phyloP scores from a whole-genome alignment of 2,113 vertebrate species.

The Meriones unguiculatus region DNA sequence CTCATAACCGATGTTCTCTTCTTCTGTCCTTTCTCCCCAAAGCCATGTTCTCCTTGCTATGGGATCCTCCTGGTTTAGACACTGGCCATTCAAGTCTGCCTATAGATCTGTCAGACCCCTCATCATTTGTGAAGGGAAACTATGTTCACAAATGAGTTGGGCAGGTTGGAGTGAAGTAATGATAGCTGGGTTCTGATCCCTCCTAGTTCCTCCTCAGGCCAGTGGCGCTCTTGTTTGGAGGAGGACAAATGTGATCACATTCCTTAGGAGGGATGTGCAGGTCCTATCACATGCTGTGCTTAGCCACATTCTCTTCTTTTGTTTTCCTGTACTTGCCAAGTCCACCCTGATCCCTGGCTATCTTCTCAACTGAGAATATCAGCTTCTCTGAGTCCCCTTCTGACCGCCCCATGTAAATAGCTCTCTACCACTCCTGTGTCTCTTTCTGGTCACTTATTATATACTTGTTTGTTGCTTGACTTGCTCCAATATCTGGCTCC shows the following conservation, averaged over 20 bases:
- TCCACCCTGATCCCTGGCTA: neutral
- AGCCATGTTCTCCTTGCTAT: neutral
- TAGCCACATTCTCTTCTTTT: neutral
- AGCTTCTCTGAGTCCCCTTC: neutral
- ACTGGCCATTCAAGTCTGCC: neutral
- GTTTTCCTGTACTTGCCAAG: neutral
- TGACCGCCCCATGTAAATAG: neutral
- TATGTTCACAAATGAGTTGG: neutral
- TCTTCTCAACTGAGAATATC: neutral
- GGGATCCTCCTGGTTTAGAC: neutral
- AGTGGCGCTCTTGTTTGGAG: neutral
- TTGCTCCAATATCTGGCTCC: neutral
- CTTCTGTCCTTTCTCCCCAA: neutral
- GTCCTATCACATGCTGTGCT: accelerated
- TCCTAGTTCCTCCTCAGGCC: neutral
- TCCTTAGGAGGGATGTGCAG: neutral
- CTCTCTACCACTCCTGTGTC: neutral
- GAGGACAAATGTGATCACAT: accelerated
- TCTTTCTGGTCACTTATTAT: neutral
- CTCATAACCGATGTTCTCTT: neutral
- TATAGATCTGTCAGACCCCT: neutral
- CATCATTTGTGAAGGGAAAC: neutral
- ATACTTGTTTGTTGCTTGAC: neutral
- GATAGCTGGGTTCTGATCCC: neutral
- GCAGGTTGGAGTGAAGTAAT: neutral